phyloP scores from a whole-genome alignment of 2,113 vertebrate species.

The Aptenodytes patagonicus region DNA sequence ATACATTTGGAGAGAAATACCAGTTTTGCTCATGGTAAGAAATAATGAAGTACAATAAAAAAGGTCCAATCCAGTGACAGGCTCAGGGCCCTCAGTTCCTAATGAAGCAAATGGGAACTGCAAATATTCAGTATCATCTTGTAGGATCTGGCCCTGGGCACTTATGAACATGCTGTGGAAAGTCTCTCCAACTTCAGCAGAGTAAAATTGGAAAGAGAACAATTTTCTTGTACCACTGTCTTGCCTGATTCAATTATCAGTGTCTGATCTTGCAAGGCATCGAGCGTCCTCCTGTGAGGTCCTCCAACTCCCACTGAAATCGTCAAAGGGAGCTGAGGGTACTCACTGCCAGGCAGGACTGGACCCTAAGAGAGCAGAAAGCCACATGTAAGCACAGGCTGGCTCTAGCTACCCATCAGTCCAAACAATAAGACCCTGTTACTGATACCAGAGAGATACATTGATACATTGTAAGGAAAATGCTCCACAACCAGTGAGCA shows the following conservation, averaged over 20 bases:
- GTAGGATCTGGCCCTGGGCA: not conserved
- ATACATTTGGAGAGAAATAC: not conserved
- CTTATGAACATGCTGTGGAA: not conserved
- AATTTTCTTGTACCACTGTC: conserved; percentile 17
- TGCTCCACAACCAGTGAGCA: not conserved
- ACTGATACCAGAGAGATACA: not conserved
- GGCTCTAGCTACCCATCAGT: not conserved
- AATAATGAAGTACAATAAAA: not conserved
- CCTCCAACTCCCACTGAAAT: not conserved
- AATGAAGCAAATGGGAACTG: not conserved
- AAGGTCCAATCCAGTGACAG: not conserved
- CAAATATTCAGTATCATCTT: not conserved
- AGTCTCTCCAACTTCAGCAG: not conserved
- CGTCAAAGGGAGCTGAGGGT: not conserved
- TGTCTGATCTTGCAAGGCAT: conserved; percentile 1
- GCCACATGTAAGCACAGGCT: accelerated
- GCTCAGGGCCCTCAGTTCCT: not conserved
- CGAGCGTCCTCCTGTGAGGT: conserved; percentile 30
- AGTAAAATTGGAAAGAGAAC: conserved; percentile 36
- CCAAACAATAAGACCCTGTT: not conserved
- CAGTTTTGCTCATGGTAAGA: not conserved
- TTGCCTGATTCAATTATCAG: conserved; percentile 18
- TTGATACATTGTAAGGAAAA: not conserved
- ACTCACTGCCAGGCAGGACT: not conserved
- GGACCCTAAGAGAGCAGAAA: not conserved